Percentiles rank a stretch among this genome's conserved stretches.
Conservation (phyloP, 1,140 invertebrate genomes). For the Pteromalus puparum region DNA sequence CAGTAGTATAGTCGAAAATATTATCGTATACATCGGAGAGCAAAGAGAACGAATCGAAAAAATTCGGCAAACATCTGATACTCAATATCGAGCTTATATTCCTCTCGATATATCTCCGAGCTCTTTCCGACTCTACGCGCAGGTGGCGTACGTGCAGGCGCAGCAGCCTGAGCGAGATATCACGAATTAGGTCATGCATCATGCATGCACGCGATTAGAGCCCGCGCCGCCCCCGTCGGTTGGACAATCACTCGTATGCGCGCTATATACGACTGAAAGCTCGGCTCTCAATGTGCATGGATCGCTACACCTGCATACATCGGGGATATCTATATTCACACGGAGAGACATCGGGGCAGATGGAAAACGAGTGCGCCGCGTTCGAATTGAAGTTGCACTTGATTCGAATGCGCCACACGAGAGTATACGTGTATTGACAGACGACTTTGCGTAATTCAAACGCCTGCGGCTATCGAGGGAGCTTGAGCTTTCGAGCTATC, state of each 20-base stretch:
- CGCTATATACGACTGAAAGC: not conserved
- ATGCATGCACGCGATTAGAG: slow-evolving; percentile 41
- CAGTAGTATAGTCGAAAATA: no score
- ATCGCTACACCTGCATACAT: not conserved
- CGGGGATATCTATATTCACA: no score
- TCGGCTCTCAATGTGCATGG: not conserved
- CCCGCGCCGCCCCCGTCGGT: not conserved
- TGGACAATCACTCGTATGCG: slow-evolving; percentile 9
- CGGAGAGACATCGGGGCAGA: not conserved
- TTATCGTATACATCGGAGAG: not conserved
- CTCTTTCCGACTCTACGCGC: not conserved
- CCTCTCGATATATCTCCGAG: not conserved
- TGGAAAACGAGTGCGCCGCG: not conserved
- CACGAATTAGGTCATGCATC: slow-evolving; percentile 40
- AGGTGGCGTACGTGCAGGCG: not conserved
- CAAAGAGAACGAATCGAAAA: not conserved
- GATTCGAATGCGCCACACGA: not conserved
- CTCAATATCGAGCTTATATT: not conserved
- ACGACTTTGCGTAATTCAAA: slow-evolving; percentile 11
- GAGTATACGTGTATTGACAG: slow-evolving; percentile 1
- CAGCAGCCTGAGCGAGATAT: slow-evolving; percentile 20
- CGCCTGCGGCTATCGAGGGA: not conserved
- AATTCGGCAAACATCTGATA: not conserved
- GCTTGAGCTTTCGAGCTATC: no score
- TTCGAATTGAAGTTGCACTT: slow-evolving; percentile 20